Conservation (phyloP, 1,140 invertebrate genomes). For the Drosophila pruinosa region DNA sequence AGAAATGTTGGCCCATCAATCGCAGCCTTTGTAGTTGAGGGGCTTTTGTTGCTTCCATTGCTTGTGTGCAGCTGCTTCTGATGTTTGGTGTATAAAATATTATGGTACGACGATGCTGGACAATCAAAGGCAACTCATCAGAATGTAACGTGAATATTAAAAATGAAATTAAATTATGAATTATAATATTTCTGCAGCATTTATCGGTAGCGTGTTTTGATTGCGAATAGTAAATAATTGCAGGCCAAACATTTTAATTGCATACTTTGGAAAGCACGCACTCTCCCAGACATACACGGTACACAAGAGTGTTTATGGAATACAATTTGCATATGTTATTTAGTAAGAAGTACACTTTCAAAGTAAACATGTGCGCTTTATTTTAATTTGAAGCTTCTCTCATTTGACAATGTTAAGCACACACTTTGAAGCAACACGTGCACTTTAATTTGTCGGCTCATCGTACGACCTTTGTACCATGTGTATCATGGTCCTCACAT, state of each 20-base stretch:
- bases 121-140: constrained; percentile 56
- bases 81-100: constrained; percentile 13
- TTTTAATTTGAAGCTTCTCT: constrained; percentile 29
- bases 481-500: too few species aligned
- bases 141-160: neutral
- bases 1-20: constrained; percentile 43
- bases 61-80: constrained; percentile 17
- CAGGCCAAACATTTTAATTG: constrained; percentile 26
- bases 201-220: constrained; percentile 50
- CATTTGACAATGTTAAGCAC: constrained; percentile 9
- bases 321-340: constrained; percentile 45
- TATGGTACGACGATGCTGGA: neutral
- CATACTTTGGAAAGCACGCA: constrained; percentile 4
- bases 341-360: neutral
- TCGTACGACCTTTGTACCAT: neutral
- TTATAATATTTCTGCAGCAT: constrained; percentile 42
- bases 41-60: neutral
- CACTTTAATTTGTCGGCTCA: constrained; percentile 27
- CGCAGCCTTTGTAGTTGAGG: constrained; percentile 12
- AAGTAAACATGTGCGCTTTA: constrained; percentile 32
- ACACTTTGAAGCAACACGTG: constrained; percentile 23
- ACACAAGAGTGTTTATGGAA: constrained; percentile 16
- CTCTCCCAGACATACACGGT: neutral
- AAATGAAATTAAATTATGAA: constrained; percentile 1
- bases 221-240: constrained; percentile 9